Conservation (phyloP, 1,140 invertebrate species). For the Frieseomelitta varia region DNA sequence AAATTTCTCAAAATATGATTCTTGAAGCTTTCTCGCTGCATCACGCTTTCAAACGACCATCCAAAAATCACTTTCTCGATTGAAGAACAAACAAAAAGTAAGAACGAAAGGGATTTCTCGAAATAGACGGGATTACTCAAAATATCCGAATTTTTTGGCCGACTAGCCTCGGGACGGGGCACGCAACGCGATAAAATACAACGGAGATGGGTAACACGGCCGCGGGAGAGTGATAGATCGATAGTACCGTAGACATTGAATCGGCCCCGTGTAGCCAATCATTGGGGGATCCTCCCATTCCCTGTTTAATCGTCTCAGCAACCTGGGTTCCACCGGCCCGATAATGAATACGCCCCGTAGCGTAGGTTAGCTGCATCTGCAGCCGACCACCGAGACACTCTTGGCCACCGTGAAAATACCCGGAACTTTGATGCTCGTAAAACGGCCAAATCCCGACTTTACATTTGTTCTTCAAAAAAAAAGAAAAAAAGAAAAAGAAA, state of each 20-base stretch:
- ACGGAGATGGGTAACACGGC: constrained; percentile 50
- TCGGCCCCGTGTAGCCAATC: constrained; percentile 77
- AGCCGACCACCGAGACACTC: constrained; percentile 58
- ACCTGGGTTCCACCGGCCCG: constrained; percentile 70
- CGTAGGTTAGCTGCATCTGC: constrained; percentile 66
- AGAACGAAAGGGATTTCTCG: not conserved
- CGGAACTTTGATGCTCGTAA: constrained; percentile 32
- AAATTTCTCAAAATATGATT: too few relatives aligned
- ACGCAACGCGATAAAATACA: constrained; percentile 50
- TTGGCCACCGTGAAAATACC: constrained; percentile 48
- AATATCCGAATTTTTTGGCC: not conserved
- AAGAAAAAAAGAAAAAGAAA: not conserved
- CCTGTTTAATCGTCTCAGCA: constrained; percentile 80
- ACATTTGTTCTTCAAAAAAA: too few relatives aligned
- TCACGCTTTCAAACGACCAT: too few relatives aligned
- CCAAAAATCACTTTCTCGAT: not conserved
- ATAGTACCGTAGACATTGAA: constrained; percentile 67
- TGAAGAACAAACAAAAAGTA: too few relatives aligned
- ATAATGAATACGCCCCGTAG: constrained; percentile 74
- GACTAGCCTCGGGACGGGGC: not conserved
- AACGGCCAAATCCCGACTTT: not conserved
- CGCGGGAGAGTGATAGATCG: constrained; percentile 60
- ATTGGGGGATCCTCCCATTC: constrained; percentile 78
- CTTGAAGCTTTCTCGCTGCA: not conserved
- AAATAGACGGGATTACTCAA: not conserved